Conservation (phyloP, 1,140 invertebrate genomes). For the Heliconius melpomene region DNA sequence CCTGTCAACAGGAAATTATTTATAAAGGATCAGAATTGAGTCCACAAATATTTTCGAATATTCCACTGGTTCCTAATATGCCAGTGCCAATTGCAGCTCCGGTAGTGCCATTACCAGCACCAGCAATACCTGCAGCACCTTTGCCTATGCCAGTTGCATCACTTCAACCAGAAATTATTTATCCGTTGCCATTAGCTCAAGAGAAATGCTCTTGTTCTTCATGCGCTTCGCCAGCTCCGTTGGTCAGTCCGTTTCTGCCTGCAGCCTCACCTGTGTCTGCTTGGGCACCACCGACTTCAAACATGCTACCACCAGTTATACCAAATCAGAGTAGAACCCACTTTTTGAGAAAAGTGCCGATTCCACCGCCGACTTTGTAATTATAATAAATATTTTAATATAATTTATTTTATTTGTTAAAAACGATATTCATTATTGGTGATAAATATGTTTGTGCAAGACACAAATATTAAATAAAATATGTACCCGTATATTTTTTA, state of each 20-base stretch:
- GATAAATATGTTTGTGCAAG: neutral
- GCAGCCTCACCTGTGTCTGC: conserved; percentile 58
- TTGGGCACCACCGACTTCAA: conserved; percentile 44
- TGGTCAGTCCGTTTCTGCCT: conserved; percentile 54
- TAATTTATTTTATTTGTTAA: neutral
- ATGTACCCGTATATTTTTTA: no score
- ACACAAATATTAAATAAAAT: no score
- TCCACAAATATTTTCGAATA: neutral
- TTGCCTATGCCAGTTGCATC: neutral
- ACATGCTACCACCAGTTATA: conserved; percentile 43
- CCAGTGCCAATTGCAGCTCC: conserved; percentile 17
- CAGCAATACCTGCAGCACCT: conserved; percentile 5
- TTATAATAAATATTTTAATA: conserved; percentile 9
- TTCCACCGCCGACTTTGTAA: conserved; percentile 56
- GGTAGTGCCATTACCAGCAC: conserved; percentile 11
- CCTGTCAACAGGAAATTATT: conserved; percentile 21
- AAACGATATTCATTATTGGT: neutral
- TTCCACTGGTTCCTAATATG: conserved; percentile 21
- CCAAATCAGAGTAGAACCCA: conserved; percentile 46
- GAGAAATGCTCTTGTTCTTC: conserved; percentile 32
- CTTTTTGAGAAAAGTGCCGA: conserved; percentile 59
- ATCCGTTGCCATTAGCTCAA: conserved; percentile 26
- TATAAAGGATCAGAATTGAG: conserved; percentile 22
- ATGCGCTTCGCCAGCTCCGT: conserved; percentile 31
- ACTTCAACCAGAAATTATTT: conserved; percentile 1